These are phyloP conservation scores for Acanthurus tractus DNA, from an alignment of 2,797 vertebrate species.

Conservation along the genomic window DNA sequence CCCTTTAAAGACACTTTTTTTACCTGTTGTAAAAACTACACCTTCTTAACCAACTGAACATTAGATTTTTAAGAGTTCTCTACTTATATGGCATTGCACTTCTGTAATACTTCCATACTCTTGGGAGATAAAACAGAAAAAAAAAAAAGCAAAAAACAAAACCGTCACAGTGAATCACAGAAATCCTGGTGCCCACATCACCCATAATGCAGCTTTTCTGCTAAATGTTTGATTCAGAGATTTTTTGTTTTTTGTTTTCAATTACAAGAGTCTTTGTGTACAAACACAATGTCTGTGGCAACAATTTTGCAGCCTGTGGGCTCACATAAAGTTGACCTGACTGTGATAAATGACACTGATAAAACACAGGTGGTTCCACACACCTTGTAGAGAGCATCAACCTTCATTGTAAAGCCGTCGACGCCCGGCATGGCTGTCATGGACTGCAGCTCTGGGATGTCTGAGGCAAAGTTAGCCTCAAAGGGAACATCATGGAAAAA, in stretches of 20 bases:
- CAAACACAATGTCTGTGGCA: too few relatives aligned
- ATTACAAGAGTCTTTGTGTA: too few relatives aligned
- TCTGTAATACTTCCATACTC: not conserved
- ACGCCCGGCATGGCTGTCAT: constrained; percentile 92
- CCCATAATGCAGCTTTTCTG: too few relatives aligned
- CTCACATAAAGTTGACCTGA: not conserved
- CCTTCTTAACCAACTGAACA: not conserved
- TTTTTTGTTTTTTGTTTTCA: too few relatives aligned
- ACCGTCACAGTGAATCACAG: not conserved
- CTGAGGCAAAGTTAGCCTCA: constrained; percentile 93
- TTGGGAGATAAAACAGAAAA: not conserved
- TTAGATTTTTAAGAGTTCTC: not conserved
- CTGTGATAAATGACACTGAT: not conserved
- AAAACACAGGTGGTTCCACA: not conserved
- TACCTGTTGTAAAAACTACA: too few relatives aligned
- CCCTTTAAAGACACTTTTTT: too few relatives aligned
- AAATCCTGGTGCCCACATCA: too few relatives aligned
- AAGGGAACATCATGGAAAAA: constrained; percentile 98
- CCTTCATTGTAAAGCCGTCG: constrained; percentile 96
- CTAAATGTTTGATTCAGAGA: too few relatives aligned
- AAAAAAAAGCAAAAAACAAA: not conserved
- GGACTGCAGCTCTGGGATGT: constrained; percentile 88
- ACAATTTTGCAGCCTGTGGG: not conserved
- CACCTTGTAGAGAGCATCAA: constrained; percentile 97
- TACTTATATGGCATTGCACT: not conserved